Evolutionary conservation across 2,888 invertebrate genomes (phyloP).

Genomic region (Sphaerophoria taeniata): DNA sequence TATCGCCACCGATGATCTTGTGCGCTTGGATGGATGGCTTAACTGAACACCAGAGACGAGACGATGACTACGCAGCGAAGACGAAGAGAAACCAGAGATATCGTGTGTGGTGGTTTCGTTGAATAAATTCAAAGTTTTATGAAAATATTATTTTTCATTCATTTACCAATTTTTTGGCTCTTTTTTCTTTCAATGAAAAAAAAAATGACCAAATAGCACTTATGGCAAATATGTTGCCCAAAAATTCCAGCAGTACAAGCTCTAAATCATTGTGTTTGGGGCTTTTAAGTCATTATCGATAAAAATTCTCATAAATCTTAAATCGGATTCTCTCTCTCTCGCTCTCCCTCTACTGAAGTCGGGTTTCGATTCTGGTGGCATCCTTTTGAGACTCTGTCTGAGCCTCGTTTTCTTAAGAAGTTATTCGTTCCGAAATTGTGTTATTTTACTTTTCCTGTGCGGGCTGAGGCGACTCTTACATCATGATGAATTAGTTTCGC

Average conservation of each 20-base stretch:
- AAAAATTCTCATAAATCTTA: slow-evolving; percentile 82
- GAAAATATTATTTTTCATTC: neutral
- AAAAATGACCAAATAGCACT: slow-evolving; percentile 9
- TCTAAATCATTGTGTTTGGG: slow-evolving; percentile 82
- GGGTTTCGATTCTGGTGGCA: slow-evolving; percentile 15
- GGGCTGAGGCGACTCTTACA: slow-evolving; percentile 53
- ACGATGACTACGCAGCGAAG: no score
- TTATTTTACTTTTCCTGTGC: no score
- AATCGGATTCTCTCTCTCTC: slow-evolving; percentile 22
- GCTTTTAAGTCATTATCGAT: slow-evolving; percentile 83
- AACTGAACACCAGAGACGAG: neutral
- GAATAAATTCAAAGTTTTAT: slow-evolving; percentile 3
- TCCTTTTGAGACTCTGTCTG: no score
- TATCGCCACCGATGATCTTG: slow-evolving; percentile 51
- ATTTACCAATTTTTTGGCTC: neutral
- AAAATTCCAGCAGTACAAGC: slow-evolving; percentile 72
- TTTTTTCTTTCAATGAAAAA: neutral
- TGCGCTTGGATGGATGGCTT: slow-evolving; percentile 25
- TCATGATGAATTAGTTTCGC: slow-evolving; percentile 72
- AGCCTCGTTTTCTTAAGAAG: no score
- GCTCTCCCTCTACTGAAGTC: neutral
- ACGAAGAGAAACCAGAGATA: slow-evolving; percentile 48
- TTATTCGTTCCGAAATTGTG: no score
- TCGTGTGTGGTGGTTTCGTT: neutral
- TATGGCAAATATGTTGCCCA: slow-evolving; percentile 32